A percentile compares a stretch with the other conserved stretches of the same genome.
Evolutionary conservation across 2,113 vertebrate species (phyloP).

Genomic region (Gnathonemus longibarbis): DNA sequence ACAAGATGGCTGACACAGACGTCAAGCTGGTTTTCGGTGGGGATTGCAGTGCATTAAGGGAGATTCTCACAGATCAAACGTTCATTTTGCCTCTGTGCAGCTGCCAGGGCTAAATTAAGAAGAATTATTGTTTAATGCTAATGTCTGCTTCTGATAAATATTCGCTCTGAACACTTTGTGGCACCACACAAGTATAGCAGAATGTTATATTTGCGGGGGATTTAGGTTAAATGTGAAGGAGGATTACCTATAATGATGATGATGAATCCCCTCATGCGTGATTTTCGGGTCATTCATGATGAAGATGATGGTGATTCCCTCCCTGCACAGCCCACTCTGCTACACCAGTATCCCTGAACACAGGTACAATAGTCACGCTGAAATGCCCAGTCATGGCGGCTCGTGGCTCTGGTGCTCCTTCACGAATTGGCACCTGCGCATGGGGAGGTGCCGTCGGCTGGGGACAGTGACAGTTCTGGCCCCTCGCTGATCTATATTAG

Average conservation of each 20-base stretch:
- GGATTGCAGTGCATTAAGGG: background rate
- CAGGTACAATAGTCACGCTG: background rate
- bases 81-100: background rate
- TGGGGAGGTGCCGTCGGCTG: background rate
- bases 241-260: background rate
- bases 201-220: background rate
- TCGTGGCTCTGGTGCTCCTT: background rate
- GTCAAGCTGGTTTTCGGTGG: conserved; percentile 7
- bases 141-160: background rate
- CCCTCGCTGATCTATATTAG: background rate
- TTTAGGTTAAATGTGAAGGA: background rate
- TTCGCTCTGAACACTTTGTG: background rate
- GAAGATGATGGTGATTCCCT: background rate
- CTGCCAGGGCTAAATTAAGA: conserved; percentile 10
- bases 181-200: background rate
- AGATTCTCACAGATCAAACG: background rate
- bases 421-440: background rate
- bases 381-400: background rate
- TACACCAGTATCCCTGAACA: background rate
- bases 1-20: conserved; percentile 5
- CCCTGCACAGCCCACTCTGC: background rate
- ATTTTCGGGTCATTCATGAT: background rate
- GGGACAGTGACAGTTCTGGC: background rate
- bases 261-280: background rate
- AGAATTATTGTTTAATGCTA: conserved; percentile 8